Base-by-base conservation (phyloP, 2,888 invertebrate genomes). In the Thera obeliscata region DNA sequence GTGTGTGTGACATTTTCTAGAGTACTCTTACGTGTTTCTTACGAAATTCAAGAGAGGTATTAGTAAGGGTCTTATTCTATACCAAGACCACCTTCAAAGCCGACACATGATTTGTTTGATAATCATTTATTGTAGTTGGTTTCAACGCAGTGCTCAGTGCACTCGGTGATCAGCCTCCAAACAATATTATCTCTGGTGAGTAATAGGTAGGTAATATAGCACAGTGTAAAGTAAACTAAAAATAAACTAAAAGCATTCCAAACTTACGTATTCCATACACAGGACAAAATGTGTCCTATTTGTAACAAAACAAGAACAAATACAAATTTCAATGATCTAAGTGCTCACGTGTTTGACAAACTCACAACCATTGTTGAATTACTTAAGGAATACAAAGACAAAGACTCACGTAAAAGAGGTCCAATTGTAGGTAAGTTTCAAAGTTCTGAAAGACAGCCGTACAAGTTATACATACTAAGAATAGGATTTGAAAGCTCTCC, bases 331-430 rank as follows among this genome's bases (percentile, higher is more conserved):
- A 86, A 83, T 83, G 82, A 85, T 81, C 78, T 83, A 85, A 88
- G 85, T 88, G 87, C 84, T 84, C 85, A 84, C 83, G 81, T 82
- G 81, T 80, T 81, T 88, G 87, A 91, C 88, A 89, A 90, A 90
- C 90, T 86, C 74, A 81, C 82, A 81, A 77, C 81, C 83, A 83
- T 87, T 90, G 87, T 89, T 84, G 81, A 86, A 87, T 87, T 84
- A 84, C 84, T 81, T 78, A 81, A 80, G 80, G 78, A 81, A 76
- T 8, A 22, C 9, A 43, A 81, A 88, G 82, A 90, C 88, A 88
- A 89, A 84, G 81, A 77, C 71, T 79, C 72, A 78, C 74, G 79
- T 80, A 81, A 82, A 85, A 80, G 82, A 79, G 82, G 81, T 81
- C 75, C 63, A 50, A 64, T n/a, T 36, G 8, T 52, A 58, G 43